A percentile compares a stretch with the other conserved stretches of the same genome.
Conservation (phyloP, 2,888 invertebrate genomes). For the Xestia rhomboidea region DNA sequence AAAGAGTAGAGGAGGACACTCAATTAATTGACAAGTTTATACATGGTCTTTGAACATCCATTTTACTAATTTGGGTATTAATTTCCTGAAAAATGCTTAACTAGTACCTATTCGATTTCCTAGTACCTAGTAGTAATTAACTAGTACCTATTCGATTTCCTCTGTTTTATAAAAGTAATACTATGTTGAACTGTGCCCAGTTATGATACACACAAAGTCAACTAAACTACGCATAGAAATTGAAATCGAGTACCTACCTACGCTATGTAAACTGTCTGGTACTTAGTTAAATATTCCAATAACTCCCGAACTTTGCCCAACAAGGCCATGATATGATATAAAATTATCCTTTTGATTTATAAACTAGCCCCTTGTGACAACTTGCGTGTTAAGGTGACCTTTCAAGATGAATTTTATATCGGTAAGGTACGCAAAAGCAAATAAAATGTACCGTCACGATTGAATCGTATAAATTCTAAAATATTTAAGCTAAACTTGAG, state of each 20-base stretch:
- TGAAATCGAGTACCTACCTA: constrained; percentile 4
- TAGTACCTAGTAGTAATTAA: not conserved
- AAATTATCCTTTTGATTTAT: constrained; percentile 32
- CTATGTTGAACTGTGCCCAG: not conserved
- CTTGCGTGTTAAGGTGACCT: constrained; percentile 47
- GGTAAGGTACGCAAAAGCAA: constrained; percentile 23
- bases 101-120: not conserved
- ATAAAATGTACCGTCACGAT: constrained; percentile 31
- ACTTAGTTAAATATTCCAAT: constrained; percentile 21
- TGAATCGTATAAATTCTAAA: constrained; percentile 30
- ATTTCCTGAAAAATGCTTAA: not conserved
- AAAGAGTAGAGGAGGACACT: too few species aligned
- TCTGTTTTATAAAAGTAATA: not conserved
- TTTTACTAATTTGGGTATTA: not conserved
- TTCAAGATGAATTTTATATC: constrained; percentile 37
- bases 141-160: not conserved
- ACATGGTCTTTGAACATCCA: too few species aligned
- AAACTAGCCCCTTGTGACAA: constrained; percentile 4
- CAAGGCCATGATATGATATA: constrained; percentile 24
- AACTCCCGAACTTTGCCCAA: constrained; percentile 19
- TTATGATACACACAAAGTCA: not conserved
- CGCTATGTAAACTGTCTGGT: not conserved
- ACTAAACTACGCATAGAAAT: not conserved
- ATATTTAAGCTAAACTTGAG: constrained; percentile 6
- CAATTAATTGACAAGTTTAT: too few species aligned